A percentile compares a stretch with the other conserved stretches of the same genome.
Evolutionary conservation across 2,797 vertebrate genomes (phyloP).

Genomic region (Chiroxiphia lanceolata): DNA sequence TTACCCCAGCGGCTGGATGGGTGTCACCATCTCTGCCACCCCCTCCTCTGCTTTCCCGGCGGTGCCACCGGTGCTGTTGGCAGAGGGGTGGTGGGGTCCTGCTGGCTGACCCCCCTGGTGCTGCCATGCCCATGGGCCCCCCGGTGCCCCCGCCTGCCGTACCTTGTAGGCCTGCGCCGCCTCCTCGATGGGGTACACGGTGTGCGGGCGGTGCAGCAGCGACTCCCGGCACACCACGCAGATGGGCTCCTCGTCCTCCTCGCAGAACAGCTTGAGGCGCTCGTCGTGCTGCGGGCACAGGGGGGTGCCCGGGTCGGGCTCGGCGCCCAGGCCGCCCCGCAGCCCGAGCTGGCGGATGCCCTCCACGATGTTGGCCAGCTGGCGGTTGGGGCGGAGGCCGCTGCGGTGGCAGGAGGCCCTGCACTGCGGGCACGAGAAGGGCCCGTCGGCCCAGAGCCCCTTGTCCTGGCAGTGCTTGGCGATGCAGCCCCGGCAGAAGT

Average conservation of each 20-base stretch:
- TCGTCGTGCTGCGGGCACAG: conserved; percentile 64
- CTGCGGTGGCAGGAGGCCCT: conserved; percentile 86
- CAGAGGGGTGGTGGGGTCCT: neutral
- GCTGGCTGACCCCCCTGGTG: accelerated
- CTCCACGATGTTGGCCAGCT: conserved; percentile 75
- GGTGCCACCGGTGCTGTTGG: accelerated
- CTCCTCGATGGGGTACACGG: conserved; percentile 68
- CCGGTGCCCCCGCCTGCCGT: neutral
- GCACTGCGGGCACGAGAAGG: conserved; percentile 87
- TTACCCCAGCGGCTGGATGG: neutral
- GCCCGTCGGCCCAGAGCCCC: conserved; percentile 9
- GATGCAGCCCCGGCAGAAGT: conserved; percentile 58
- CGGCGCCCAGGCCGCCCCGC: neutral
- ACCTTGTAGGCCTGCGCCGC: conserved; percentile 68
- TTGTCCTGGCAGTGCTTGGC: conserved; percentile 50
- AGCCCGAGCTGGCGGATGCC: conserved; percentile 67
- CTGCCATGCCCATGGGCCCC: accelerated
- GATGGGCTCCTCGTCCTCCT: conserved; percentile 71
- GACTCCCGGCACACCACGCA: conserved; percentile 78
- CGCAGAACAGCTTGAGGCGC: conserved; percentile 72
- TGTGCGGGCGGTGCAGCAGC: conserved; percentile 65
- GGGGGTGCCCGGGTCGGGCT: neutral
- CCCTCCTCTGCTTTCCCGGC: neutral
- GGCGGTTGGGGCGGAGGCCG: conserved; percentile 83
- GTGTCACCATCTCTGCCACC: accelerated